Percentiles rank a stretch among this genome's conserved stretches.
These are phyloP conservation scores for Serripes groenlandicus DNA, from an alignment of 2,888 invertebrate genomes.

Conservation along the genomic window DNA sequence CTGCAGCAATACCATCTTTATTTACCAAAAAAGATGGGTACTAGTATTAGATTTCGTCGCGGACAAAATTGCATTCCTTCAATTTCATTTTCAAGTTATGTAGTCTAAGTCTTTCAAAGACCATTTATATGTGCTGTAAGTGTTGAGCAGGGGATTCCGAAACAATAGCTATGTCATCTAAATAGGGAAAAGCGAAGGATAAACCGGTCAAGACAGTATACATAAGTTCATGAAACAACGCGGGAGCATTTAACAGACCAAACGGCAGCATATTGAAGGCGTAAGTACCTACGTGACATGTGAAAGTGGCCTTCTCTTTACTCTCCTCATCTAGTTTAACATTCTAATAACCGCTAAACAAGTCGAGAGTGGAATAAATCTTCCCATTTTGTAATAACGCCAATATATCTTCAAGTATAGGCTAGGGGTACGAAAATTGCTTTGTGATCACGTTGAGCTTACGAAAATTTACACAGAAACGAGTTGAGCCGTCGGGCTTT, in stretches of 20 bases:
- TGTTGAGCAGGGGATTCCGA: not conserved
- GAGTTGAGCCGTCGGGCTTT: not conserved
- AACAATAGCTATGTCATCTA: slow-evolving; percentile 6
- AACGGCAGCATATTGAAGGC: not conserved
- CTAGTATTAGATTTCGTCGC: not conserved
- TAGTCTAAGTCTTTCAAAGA: not conserved
- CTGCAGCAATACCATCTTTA: not conserved
- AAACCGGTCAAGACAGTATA: not conserved
- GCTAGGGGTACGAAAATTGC: not conserved
- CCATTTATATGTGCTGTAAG: not conserved
- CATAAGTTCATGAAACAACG: not conserved
- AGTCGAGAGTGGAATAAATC: not conserved
- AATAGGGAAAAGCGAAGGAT: not conserved
- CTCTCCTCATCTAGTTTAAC: not conserved
- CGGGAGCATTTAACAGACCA: not conserved
- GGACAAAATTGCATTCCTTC: not conserved
- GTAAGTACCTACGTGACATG: not conserved
- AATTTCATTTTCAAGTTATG: not conserved
- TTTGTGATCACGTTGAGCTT: not conserved
- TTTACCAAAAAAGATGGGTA: not conserved
- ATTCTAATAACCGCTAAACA: not conserved
- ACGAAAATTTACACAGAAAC: not conserved
- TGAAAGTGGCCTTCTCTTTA: slow-evolving; percentile 1
- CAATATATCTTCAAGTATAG: not conserved
- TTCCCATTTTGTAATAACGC: not conserved